phyloP scores from a whole-genome alignment of 2,113 vertebrate genomes.

The Paramormyrops kingsleyae region DNA sequence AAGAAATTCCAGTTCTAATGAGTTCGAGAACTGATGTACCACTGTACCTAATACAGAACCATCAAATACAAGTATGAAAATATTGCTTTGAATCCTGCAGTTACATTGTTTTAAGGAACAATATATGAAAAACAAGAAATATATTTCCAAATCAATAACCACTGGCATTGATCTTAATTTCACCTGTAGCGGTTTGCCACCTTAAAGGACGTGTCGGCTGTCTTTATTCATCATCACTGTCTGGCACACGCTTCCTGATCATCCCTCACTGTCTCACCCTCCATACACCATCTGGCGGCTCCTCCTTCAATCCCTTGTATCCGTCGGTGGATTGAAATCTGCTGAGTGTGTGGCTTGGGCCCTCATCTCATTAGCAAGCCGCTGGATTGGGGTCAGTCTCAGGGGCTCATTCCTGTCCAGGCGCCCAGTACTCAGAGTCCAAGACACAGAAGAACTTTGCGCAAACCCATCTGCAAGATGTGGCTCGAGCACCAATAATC shows the following conservation, averaged over 20 bases:
- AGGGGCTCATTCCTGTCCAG: slow-evolving; percentile 7
- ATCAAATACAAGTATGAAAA: neutral
- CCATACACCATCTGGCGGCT: slow-evolving; percentile 52
- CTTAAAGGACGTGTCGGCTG: neutral
- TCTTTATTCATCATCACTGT: neutral
- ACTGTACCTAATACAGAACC: neutral
- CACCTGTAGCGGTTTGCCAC: neutral
- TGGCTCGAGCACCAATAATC: neutral
- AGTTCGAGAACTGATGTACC: too few species aligned
- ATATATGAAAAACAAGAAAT: neutral
- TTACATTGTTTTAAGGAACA: neutral
- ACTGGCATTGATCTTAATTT: neutral
- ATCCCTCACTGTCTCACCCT: slow-evolving; percentile 12
- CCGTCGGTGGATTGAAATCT: slow-evolving; percentile 52
- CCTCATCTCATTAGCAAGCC: slow-evolving; percentile 45
- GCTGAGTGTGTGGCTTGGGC: slow-evolving; percentile 52
- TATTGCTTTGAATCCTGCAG: neutral
- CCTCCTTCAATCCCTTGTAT: neutral
- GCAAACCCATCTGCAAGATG: neutral
- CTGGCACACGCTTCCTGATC: neutral
- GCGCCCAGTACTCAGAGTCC: neutral
- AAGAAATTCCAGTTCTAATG: too few species aligned
- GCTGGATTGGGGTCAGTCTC: slow-evolving; percentile 28
- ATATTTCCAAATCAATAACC: neutral
- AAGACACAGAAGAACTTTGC: neutral